Conservation (phyloP, 1,140 invertebrate genomes). For the Stegodyphus dumicola region DNA sequence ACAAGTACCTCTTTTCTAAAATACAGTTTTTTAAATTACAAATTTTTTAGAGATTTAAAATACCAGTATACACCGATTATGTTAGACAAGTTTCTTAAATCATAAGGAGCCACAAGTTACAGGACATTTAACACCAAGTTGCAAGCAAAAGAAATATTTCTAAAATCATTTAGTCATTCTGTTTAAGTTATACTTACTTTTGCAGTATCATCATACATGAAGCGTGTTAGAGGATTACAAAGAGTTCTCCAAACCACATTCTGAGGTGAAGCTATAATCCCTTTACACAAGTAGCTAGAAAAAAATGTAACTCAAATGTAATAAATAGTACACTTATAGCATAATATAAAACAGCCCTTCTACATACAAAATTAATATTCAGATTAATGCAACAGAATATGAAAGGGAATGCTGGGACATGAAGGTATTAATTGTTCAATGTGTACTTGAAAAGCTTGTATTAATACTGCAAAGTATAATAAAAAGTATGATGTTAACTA, state of each 20-base stretch:
- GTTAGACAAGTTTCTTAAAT: too few species aligned
- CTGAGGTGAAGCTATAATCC: constrained; percentile 16
- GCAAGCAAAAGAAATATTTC: not conserved
- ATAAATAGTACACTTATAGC: not conserved
- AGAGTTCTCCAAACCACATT: constrained; percentile 52
- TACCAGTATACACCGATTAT: too few species aligned
- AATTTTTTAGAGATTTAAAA: too few species aligned
- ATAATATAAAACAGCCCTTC: not conserved
- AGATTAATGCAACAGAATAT: not conserved
- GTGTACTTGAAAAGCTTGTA: too few species aligned
- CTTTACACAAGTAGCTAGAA: constrained; percentile 57
- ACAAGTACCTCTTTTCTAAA: too few species aligned
- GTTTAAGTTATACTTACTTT: constrained; percentile 38
- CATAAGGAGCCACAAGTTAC: not conserved
- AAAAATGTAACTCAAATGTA: not conserved
- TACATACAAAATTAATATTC: not conserved
- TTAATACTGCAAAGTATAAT: too few species aligned
- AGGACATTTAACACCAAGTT: not conserved
- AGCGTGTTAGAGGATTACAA: constrained; percentile 50
- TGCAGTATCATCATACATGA: constrained; percentile 59
- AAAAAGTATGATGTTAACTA: too few species aligned
- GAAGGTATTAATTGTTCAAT: too few species aligned
- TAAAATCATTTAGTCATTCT: not conserved
- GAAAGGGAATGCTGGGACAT: too few species aligned
- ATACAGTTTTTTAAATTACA: too few species aligned